Evolutionary conservation across 2,797 vertebrate genomes (phyloP), one percentile per base, ranked within the genome.

Genomic region (Sparus aurata): DNA sequence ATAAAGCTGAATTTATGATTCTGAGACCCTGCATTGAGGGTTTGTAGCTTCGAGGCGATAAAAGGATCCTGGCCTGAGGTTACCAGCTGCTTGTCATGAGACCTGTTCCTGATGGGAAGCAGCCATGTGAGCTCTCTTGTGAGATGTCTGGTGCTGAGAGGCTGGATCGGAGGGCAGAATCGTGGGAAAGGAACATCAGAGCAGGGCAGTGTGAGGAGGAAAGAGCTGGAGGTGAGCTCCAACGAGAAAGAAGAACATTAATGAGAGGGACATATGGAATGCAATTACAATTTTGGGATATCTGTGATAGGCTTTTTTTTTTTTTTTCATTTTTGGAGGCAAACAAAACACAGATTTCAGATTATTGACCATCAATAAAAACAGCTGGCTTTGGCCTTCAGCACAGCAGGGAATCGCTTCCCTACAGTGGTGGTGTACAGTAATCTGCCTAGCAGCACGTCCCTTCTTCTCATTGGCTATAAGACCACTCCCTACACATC

Each of bases 71-170:
- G 43, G 30, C 22, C 74, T 54, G 73, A 83, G 82, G 73, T 43
- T 85, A 88, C 78, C 89, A 92, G 89, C 91, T 93, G 92, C 87
- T 84, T 78, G 80, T 94, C 92, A 93, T 94, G 86, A 93, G 94
- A 95, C 91, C 78, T 38, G 15, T 72, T 77, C 69, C 69, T 86
- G 82, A 79, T 67, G 79, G 52, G 84, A 73, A 73, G 80, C 84
- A 79, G 76, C 83, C 91, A 92, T 92, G 92, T 92, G 91, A 92
- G 89, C 43, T 41, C 87, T 88, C 90, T 85, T 92, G 87, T 91
- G 91, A 92, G 90, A 81, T 83, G 82, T 86, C 80, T 90, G 80
- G 47, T 79, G 82, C 82, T 82, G 59, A 54, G 54, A 49, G 60
- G 47, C 46, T 46, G 34, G 4, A 55, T 38, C 22, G 58, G 83